Evolutionary conservation across 1,140 invertebrate genomes (phyloP).

Genomic region (Trichonephila clavipes): DNA sequence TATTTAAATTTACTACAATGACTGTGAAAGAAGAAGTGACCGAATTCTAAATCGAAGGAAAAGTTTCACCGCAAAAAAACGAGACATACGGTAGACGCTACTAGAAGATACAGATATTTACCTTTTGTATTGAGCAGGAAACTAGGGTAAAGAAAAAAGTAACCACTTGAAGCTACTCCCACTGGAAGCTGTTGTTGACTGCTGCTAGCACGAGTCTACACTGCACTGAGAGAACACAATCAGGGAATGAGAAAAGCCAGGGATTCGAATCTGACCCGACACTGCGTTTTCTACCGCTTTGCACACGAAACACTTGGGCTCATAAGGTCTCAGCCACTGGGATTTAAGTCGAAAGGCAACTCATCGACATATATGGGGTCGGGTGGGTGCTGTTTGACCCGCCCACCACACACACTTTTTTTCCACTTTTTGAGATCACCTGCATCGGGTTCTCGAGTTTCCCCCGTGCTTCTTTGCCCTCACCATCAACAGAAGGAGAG

Average conservation of each 20-base stretch:
- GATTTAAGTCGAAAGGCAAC: not conserved
- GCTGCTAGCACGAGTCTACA: conserved; percentile 20
- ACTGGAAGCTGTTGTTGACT: conserved; percentile 28
- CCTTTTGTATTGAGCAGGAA: conserved; percentile 34
- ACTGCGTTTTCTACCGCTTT: conserved; percentile 69
- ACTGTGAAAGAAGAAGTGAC: too few species aligned
- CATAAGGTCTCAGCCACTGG: conserved; percentile 47
- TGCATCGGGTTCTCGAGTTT: conserved; percentile 63
- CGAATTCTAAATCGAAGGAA: not conserved
- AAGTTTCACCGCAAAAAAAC: not conserved
- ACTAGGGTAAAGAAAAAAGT: conserved; percentile 12
- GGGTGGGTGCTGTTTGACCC: conserved; percentile 26
- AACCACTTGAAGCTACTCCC: conserved; percentile 14
- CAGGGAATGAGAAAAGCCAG: not conserved
- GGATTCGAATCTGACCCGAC: conserved; percentile 26
- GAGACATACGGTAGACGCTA: not conserved
- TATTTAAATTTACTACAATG: too few species aligned
- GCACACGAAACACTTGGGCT: conserved; percentile 51
- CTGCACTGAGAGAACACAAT: conserved; percentile 14
- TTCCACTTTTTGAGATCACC: conserved; percentile 53
- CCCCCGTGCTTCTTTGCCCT: not conserved
- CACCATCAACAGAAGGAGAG: not conserved
- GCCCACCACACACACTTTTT: conserved; percentile 7
- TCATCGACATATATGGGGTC: conserved; percentile 68
- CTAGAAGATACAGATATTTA: not conserved